Evolutionary conservation across 2,797 vertebrate species (phyloP), one percentile per base, ranked within the genome.

Genomic region (Amazonetta brasiliensis): DNA sequence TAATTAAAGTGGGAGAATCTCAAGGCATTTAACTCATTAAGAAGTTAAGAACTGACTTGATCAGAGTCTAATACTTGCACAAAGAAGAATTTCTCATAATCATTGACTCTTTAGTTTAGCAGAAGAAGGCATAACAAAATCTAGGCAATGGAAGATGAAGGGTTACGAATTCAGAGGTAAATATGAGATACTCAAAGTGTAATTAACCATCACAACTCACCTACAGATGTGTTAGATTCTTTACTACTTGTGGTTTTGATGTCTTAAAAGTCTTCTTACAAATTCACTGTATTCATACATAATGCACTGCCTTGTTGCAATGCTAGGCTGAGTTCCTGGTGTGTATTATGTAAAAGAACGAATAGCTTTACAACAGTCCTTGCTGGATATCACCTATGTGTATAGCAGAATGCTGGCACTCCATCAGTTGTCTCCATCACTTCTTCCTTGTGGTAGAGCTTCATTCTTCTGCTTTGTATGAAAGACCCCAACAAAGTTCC

Each of bases 81-180:
- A 89, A 66, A 68, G 50, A 87, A 94, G 69, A 89, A 73, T 67
- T 88, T 93, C 74, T 94, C 31, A 87, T 93, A 93, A 80, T 87
- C 81, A 82, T 87, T 92, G 92, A 90, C 89, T 92, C 80, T 82
- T 87, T 92, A 95, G 96, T 95, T 87, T 94, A 94, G 84, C 72
- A 92, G 72, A 92, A 97, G 95, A 94, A 75, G 35, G 87, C 54
- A 64, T 84, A 94, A 91, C 72, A 89, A 92, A 54, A 87, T 87
- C 41, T 58, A 93, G 54, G 37, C 46, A 71, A 71, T 21, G 35
- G 58, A 94, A 94, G 68, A 77, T 68, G 84, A 90, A 92, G 54
- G 84, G 83, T 93, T 82, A 92, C 75, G 92, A 92, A 89, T 95
- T 90, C 67, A 79, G 90, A 87, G 55, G 71, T 87, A 94, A 77